Percentiles rank a stretch among this genome's conserved stretches.
phyloP scores from a whole-genome alignment of 2,797 vertebrate species.

The Poeciliopsis turneri region DNA sequence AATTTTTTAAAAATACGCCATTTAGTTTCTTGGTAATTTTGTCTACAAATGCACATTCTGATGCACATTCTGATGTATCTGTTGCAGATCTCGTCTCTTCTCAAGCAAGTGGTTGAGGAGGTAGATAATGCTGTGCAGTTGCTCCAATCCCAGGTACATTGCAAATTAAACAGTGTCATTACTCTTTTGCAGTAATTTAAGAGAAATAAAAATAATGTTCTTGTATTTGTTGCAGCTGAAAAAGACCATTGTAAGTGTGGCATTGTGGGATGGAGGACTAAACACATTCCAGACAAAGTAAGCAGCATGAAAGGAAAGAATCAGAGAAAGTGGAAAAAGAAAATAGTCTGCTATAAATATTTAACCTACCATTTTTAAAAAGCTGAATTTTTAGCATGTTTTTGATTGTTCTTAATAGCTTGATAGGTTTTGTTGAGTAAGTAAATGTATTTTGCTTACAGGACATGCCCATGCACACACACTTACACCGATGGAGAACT shows the following conservation, averaged over 20 bases:
- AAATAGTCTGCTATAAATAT: background rate
- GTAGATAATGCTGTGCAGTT: constrained; percentile 65
- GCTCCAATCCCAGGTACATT: constrained; percentile 69
- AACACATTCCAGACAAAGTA: constrained; percentile 39
- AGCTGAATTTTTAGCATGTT: background rate
- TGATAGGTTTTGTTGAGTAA: background rate
- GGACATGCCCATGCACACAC: constrained; percentile 57
- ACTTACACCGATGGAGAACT: constrained; percentile 43
- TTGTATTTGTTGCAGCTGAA: constrained; percentile 58
- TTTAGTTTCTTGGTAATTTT: background rate
- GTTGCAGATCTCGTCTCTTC: constrained; percentile 45
- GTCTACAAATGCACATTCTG: background rate
- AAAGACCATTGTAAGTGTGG: constrained; percentile 69
- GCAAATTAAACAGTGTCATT: background rate
- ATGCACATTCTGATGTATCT: background rate
- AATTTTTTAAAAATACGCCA: background rate
- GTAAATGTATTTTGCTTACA: constrained; percentile 34
- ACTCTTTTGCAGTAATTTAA: background rate
- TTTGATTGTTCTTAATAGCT: background rate
- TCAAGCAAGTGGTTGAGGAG: constrained; percentile 45
- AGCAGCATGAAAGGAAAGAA: constrained; percentile 10
- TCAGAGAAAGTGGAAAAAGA: background rate
- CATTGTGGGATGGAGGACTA: constrained; percentile 70
- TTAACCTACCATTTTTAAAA: background rate
- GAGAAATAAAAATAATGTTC: background rate